These are phyloP conservation scores for Alexandromys oeconomus DNA, from an alignment of 2,797 vertebrate species.

Conservation along the genomic window DNA sequence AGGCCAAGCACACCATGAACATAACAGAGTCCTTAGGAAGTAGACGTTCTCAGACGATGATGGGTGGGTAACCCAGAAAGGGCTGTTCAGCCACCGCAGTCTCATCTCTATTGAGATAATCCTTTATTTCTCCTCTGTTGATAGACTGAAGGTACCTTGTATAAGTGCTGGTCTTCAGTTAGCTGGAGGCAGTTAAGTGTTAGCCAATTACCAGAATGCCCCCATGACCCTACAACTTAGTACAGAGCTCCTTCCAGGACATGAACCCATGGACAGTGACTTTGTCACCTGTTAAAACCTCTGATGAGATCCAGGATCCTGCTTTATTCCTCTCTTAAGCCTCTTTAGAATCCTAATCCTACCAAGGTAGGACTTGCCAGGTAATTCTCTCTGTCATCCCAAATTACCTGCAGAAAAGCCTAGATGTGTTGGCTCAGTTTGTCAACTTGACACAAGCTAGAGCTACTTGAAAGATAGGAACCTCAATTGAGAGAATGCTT, in stretches of 20 bases:
- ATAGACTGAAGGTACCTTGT: neutral
- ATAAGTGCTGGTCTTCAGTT: accelerated
- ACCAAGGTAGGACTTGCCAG: neutral
- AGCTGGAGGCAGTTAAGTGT: neutral
- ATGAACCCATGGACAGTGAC: neutral
- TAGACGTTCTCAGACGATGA: neutral
- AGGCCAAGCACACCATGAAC: neutral
- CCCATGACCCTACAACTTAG: neutral
- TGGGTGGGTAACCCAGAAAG: neutral
- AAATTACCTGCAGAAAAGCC: neutral
- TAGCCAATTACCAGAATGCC: neutral
- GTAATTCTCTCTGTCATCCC: neutral
- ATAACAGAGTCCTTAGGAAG: neutral
- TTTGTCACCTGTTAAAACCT: neutral
- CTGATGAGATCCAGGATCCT: neutral
- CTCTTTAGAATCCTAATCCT: neutral
- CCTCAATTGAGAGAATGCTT: neutral
- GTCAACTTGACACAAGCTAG: neutral
- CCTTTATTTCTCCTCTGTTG: neutral
- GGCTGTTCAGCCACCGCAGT: neutral
- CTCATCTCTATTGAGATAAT: neutral
- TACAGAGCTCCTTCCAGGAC: neutral
- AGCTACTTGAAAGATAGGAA: neutral
- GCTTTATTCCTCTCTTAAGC: neutral
- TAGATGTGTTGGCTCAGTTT: neutral